Base-by-base conservation (phyloP, 1,140 invertebrate genomes). In the Zaprionus ornatus region DNA sequence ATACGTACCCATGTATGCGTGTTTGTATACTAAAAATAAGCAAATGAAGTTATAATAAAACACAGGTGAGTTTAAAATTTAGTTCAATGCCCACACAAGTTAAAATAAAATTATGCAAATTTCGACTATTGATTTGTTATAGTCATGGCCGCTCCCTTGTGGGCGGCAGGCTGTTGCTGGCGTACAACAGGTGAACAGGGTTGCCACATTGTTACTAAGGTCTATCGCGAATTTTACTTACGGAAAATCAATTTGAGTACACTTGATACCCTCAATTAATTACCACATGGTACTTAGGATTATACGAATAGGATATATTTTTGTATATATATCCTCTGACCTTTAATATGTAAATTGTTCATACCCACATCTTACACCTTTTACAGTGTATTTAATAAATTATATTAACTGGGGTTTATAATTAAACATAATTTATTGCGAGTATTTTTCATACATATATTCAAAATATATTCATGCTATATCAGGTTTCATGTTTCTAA, bases 151-250 rank as follows among this genome's bases (percentile, higher is more conserved):
- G 72, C 72, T 74, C 72, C 54, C 67, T 52, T 71, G 60, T 75
- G 67, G 73, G 73, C 72, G 59, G 72, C 35, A 61, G 60, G 72
- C 48, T 67, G 67, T 62, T 72, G 60, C 68, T 73, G 79, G 82
- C 79, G 79, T 63, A 85, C 82, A 85, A 85, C 82, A 85, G 82
- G 82, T 85, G 82, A 70, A 84, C 55, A 52, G 67, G 7, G 73
- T 65, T 75, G 73, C 67, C 73, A 71, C 48, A 42, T 40, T 15
- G n/a, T 15, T n/a, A 19, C 10, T 29, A 54, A 62, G 56, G 25
- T 42, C 37, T 67, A 56, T 67, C n/a, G 21, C 23, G 17, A 52
- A 68, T 40, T 63, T 35, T 37, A 45, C 37, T 52, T 65, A n/a
- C 15, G 37, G 48, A 74, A 74, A 74, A 74, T 74, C 71, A 68